Evolutionary conservation across 2,797 vertebrate genomes (phyloP), one percentile per base, ranked within the genome.

Genomic region (Chaenodraco wilsoni): DNA sequence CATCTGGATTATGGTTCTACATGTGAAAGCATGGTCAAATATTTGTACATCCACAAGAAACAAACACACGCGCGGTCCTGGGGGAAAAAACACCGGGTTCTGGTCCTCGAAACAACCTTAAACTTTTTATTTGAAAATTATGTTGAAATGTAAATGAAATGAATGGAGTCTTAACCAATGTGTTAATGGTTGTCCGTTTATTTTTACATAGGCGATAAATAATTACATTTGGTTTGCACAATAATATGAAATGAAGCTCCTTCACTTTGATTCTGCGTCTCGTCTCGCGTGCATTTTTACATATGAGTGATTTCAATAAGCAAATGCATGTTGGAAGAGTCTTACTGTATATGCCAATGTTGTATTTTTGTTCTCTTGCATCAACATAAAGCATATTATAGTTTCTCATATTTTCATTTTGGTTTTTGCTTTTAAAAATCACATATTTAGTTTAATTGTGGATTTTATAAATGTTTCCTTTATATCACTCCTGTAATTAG

Each of bases 1-100:
- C 84, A 89, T 92, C 88, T 93, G 90, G 84, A 90, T 85, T 73
- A 74, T 79, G 70, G 59, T 52, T 63, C 45, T 63, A 73, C 74
- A 86, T 81, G 74, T 71, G 73, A 85, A 83, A 72, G 69, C 72
- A 54, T 58, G 60, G 60, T 72, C 82, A 87, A 91, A 88, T 87
- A 87, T 89, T 90, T 84, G 75, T 56, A 72, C 58, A 78, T 33
- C 27, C 37, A 72, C 50, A 51, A 75, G 23, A 78, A 73, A 84
- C 62, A 84, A 68, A 85, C 84, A 78, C 66, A 71, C 51, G 69
- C 0, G 16, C 33, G 65, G 37, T n/a, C 56, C 37, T 12, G 15
- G 21, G 19, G 33, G 40, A 64, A 12, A 52, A 65, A 50, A 69
- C 64, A 14, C 40, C 31, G 43, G 13, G 45, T 57, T 57, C 56